Percentiles rank a stretch among this genome's conserved stretches.
These are phyloP conservation scores for Darevskia nairensis DNA, from an alignment of 2,797 vertebrate species.

Conservation along the genomic window DNA sequence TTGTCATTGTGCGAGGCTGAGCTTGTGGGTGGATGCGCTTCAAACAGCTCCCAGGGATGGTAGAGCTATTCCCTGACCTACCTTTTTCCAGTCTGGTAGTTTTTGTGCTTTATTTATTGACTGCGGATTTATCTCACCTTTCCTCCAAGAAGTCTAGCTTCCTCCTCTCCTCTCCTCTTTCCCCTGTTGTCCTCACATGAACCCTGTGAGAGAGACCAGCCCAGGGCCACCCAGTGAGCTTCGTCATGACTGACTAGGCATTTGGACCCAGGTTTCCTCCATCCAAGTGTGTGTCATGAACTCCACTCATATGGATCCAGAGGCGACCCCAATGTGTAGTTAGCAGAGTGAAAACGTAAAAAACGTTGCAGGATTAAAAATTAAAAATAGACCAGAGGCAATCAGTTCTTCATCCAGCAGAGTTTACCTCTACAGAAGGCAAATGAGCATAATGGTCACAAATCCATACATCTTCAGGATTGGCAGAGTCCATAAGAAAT, in stretches of 20 bases:
- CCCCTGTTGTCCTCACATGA: neutral
- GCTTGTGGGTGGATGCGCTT: neutral
- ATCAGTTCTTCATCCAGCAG: too few species aligned
- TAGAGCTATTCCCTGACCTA: neutral
- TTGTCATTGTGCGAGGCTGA: neutral
- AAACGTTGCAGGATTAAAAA: too few species aligned
- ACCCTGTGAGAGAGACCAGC: too few species aligned
- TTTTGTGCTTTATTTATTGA: slow-evolving; percentile 3
- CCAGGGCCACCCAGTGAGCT: neutral
- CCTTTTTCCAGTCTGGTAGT: neutral
- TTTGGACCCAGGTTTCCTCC: neutral
- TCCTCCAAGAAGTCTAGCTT: neutral
- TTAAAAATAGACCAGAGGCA: too few species aligned
- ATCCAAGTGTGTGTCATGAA: neutral
- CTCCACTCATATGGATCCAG: too few species aligned
- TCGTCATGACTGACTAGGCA: neutral
- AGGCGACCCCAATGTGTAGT: too few species aligned
- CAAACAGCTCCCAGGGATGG: neutral
- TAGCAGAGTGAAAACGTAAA: too few species aligned
- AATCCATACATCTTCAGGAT: too few species aligned
- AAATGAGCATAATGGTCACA: too few species aligned
- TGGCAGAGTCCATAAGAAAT: too few species aligned
- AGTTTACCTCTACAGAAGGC: too few species aligned
- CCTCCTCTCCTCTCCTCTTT: neutral
- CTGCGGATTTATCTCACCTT: neutral